Percentiles rank a stretch among this genome's conserved stretches.
phyloP scores from a whole-genome alignment of 1,140 invertebrate genomes.

The Eufriesea mexicana region DNA sequence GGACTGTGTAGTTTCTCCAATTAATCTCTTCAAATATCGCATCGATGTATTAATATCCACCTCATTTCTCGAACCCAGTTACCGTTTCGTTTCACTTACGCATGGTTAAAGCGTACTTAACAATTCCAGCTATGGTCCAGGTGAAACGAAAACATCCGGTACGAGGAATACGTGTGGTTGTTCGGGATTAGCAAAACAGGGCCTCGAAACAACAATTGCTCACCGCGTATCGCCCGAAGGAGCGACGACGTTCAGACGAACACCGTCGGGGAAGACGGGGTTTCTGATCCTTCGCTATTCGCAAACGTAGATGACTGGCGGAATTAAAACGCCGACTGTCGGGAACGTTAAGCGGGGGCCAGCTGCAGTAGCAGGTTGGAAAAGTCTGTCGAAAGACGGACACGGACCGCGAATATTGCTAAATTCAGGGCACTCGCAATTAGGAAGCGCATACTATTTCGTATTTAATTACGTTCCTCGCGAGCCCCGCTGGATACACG shows the following conservation, averaged over 20 bases:
- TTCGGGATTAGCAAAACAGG: constrained; percentile 8
- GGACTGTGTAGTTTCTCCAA: not conserved
- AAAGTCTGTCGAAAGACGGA: constrained; percentile 44
- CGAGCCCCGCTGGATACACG: constrained; percentile 15
- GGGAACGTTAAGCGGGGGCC: not conserved
- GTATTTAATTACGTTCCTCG: constrained; percentile 54
- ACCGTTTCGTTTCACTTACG: constrained; percentile 2
- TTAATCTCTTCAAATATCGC: constrained; percentile 8
- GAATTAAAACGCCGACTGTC: constrained; percentile 35
- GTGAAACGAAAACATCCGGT: not conserved
- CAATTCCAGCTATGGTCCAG: not conserved
- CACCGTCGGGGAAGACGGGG: too few relatives aligned
- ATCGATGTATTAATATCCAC: constrained; percentile 5
- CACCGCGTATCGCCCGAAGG: not conserved
- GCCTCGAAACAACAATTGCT: not conserved
- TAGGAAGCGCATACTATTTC: constrained; percentile 50
- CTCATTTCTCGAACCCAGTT: not conserved
- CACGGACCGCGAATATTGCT: constrained; percentile 73
- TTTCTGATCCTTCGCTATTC: constrained; percentile 15
- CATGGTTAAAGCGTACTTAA: not conserved
- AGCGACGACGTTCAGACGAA: constrained; percentile 2
- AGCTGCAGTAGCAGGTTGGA: not conserved
- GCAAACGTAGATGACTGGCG: not conserved
- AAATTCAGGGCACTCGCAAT: constrained; percentile 77
- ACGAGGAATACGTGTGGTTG: too few relatives aligned